Percentiles rank a stretch among this genome's conserved stretches.
phyloP scores from a whole-genome alignment of 2,113 vertebrate genomes.

The Callorhinus ursinus region DNA sequence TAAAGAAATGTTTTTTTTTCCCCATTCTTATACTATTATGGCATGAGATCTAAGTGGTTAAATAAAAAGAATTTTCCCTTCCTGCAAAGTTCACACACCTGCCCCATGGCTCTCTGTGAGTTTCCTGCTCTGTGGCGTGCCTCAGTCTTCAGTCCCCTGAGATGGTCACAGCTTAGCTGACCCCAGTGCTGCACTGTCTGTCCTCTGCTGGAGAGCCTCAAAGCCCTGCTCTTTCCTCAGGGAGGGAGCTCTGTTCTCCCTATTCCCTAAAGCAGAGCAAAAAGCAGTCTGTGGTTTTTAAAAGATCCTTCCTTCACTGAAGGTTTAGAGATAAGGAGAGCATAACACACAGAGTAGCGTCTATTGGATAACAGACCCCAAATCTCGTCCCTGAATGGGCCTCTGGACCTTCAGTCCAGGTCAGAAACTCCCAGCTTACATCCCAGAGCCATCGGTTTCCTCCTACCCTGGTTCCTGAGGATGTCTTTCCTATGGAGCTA shows the following conservation, averaged over 20 bases:
- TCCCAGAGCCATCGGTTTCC: rapidly evolving
- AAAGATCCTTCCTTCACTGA: neutral
- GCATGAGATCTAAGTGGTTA: neutral
- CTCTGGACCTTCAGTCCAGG: neutral
- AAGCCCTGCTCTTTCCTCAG: neutral
- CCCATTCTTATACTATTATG: neutral
- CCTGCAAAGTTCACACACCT: rapidly evolving
- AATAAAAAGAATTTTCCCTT: neutral
- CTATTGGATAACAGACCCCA: neutral
- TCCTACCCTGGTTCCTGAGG: neutral
- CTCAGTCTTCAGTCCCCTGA: neutral
- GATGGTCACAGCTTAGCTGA: neutral
- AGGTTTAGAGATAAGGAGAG: neutral
- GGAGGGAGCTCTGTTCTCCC: neutral
- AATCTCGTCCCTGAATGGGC: neutral
- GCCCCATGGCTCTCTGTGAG: neutral
- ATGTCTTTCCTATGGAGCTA: neutral
- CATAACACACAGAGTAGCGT: neutral
- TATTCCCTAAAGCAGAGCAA: neutral
- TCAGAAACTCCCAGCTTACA: neutral
- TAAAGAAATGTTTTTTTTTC: neutral
- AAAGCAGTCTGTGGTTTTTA: neutral
- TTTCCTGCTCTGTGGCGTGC: neutral
- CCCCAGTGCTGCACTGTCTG: neutral
- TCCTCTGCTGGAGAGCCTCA: neutral